Conservation (phyloP, 1,140 invertebrate genomes). For the Drosophila guanche region DNA sequence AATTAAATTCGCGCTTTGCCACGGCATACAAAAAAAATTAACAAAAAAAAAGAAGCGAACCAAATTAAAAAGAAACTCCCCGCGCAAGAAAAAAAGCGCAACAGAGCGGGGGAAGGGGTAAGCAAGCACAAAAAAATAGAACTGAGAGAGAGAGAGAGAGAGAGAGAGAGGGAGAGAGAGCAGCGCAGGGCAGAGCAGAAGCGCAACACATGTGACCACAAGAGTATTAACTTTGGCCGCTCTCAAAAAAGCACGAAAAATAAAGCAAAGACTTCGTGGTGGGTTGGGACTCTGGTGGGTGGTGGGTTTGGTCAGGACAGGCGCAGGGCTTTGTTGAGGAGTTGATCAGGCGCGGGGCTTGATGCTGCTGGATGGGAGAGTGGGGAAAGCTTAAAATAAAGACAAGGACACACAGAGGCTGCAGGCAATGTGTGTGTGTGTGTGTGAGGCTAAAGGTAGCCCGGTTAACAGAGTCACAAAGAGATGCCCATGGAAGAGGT, state of each 20-base stretch:
- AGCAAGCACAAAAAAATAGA: conserved; percentile 29
- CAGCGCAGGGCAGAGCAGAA: background rate
- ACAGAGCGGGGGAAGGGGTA: conserved; percentile 13
- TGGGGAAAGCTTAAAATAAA: conserved; percentile 42
- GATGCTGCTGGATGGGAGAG: background rate
- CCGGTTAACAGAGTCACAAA: conserved; percentile 72
- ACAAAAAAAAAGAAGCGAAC: background rate
- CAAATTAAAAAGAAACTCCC: conserved; percentile 47
- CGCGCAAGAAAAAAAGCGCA: conserved; percentile 63
- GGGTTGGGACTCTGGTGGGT: background rate
- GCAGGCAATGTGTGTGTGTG: conserved; percentile 22
- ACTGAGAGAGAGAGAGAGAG: no score
- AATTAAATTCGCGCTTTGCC: conserved; percentile 82
- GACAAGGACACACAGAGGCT: conserved; percentile 10
- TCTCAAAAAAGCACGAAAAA: conserved; percentile 49
- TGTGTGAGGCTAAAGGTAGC: conserved; percentile 63
- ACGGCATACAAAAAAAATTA: conserved; percentile 46
- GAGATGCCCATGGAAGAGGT: conserved; percentile 59
- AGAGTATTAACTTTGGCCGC: conserved; percentile 76
- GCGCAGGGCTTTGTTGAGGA: no score
- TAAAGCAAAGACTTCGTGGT: conserved; percentile 30
- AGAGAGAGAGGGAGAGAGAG: no score
- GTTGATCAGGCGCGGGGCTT: no score
- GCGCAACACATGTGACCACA: conserved; percentile 79
- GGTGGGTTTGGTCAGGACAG: no score